phyloP scores from a whole-genome alignment of 2,797 vertebrate species.

The Eulemur coronatus region DNA sequence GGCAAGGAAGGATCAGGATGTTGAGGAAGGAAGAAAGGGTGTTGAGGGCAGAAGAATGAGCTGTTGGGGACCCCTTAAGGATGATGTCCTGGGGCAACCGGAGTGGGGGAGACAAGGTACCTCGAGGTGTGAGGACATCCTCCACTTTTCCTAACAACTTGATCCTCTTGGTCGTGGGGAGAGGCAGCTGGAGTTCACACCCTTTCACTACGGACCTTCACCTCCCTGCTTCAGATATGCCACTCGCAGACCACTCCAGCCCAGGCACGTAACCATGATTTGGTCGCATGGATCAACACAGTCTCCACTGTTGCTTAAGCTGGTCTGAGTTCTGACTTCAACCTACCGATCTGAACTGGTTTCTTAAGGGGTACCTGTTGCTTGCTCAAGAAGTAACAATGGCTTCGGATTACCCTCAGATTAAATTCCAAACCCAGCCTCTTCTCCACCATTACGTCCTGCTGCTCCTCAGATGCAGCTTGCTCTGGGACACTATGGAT shows the following conservation, averaged over 20 bases:
- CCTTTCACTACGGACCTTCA: neutral
- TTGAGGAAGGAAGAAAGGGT: neutral
- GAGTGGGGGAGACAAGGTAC: neutral
- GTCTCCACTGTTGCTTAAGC: neutral
- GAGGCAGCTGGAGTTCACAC: neutral
- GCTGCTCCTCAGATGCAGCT: neutral
- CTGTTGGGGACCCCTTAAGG: neutral
- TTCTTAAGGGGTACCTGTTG: neutral
- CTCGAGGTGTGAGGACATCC: neutral
- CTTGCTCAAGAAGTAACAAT: neutral
- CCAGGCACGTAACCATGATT: neutral
- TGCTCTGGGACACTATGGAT: neutral
- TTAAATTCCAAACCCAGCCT: neutral
- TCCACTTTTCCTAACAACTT: neutral
- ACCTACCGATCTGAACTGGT: neutral
- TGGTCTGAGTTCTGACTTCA: neutral
- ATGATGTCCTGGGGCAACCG: neutral
- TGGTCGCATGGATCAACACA: neutral
- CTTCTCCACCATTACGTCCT: neutral
- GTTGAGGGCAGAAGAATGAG: neutral
- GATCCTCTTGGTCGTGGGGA: neutral
- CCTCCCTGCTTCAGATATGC: neutral
- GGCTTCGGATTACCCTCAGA: neutral
- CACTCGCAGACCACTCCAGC: neutral
- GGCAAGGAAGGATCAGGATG: neutral